Base-by-base conservation (phyloP, 2,113 vertebrate genomes). In the Morone saxatilis region DNA sequence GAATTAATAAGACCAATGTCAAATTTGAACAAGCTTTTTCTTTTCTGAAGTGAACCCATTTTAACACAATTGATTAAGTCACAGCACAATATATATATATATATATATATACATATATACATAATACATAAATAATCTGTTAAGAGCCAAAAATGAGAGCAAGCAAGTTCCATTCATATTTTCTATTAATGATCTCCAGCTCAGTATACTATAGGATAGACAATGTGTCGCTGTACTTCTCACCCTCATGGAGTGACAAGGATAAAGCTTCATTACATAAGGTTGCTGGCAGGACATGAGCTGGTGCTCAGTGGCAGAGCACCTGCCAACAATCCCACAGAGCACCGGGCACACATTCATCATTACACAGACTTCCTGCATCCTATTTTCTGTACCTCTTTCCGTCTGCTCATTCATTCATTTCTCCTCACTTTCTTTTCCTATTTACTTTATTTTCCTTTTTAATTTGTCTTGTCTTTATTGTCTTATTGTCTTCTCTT, bases 181-280 rank as follows among this genome's bases (percentile, higher is more conserved):
- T 73, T 51, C 76, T 17, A 53, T 68, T 77, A 83, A 80, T 62
- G 74, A 76, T 86, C 67, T 65, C 19, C 57, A 41, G 73, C 69
- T 82, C 20, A 0, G 68, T 80, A 63, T 73, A 60, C 47, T 80
- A 59, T 48, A 57, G 20, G 62, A n/a, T 47, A 56, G 56, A 14
- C 56, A 36, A 38, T 59, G 76, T 76, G 86, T 51, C 4, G 10
- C 56, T 59, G 77, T 62, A 63, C 45, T 45, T 75, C 84, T 84
- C 69, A 47, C 60, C 67, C 77, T 80, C 70, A 5, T 14, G 61
- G 51, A 80, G 82, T 80, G 90, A 81, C 86, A 71, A 71, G 76
- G 83, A 86, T 90, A 38, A 76, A 86, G 85, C 85, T 56, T 76
- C 76, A 90, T 93, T 92, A 90, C 92, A 93, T 91, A 91, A 92